Conservation (phyloP, 2,113 vertebrate species). For the Telmatochromis bifrenatus region DNA sequence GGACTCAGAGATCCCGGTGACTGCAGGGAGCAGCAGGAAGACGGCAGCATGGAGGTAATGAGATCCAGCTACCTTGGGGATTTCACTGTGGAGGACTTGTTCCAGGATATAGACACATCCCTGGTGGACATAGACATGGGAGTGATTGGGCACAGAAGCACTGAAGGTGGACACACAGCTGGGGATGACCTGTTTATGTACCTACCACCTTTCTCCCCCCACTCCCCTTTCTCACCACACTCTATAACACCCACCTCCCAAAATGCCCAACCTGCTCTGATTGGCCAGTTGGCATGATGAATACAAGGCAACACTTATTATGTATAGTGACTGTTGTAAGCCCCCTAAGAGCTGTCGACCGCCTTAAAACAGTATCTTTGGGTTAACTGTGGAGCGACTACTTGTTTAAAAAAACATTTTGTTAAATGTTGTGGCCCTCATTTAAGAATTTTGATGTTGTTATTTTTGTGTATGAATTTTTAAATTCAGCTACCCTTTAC, state of each 20-base stretch:
- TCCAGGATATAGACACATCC: slow-evolving; percentile 78
- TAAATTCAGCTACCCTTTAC: background rate
- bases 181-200: slow-evolving; percentile 48
- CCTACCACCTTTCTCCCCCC: slow-evolving; percentile 20
- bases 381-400: background rate
- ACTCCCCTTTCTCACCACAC: background rate
- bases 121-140: slow-evolving; percentile 68
- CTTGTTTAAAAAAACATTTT: background rate
- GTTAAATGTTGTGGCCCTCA: background rate
- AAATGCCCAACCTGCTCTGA: background rate
- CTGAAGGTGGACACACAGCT: background rate
- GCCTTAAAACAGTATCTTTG: background rate
- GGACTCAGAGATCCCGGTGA: background rate
- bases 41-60: slow-evolving; percentile 55
- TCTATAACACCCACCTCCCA: background rate
- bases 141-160: slow-evolving; percentile 24
- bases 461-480: background rate
- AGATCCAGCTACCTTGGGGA: slow-evolving; percentile 65
- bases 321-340: background rate
- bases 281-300: background rate
- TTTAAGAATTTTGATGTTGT: background rate
- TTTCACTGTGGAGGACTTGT: slow-evolving; percentile 71
- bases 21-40: slow-evolving; percentile 17
- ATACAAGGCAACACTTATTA: background rate
- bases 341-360: background rate